A percentile compares a stretch with the other conserved stretches of the same genome.
Evolutionary conservation across 2,888 invertebrate genomes (phyloP).

Genomic region (Didymodactylos carnosus): DNA sequence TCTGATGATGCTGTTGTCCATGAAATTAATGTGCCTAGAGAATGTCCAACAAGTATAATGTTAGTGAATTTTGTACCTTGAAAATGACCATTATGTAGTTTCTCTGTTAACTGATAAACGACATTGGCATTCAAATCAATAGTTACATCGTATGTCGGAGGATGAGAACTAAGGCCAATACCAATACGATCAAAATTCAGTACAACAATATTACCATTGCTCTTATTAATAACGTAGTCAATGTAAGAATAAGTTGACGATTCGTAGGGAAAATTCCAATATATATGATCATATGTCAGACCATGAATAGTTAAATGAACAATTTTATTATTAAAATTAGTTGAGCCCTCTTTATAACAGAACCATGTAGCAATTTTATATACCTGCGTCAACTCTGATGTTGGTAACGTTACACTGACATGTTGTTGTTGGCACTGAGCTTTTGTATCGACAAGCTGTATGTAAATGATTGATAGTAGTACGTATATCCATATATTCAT

Average conservation of each 20-base stretch:
- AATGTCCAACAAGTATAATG: neutral
- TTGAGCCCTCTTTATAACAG: neutral
- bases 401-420: too few species aligned
- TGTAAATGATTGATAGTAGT: too few species aligned
- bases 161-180: neutral
- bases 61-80: neutral
- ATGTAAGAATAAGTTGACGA: neutral
- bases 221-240: neutral
- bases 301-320: neutral
- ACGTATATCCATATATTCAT: too few species aligned
- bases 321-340: neutral
- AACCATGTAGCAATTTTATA: neutral
- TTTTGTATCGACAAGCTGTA: too few species aligned
- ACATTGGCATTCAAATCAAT: neutral
- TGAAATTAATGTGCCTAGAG: neutral
- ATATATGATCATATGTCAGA: neutral
- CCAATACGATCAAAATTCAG: neutral
- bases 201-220: neutral
- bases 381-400: too few species aligned
- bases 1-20: neutral
- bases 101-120: neutral
- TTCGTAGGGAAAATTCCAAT: neutral
- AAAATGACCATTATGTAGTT: neutral
- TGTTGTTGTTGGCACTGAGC: too few species aligned
- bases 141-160: neutral